Evolutionary conservation across 2,797 vertebrate genomes (phyloP), one percentile per base, ranked within the genome.

Genomic region (Xiphophorus birchmanni): DNA sequence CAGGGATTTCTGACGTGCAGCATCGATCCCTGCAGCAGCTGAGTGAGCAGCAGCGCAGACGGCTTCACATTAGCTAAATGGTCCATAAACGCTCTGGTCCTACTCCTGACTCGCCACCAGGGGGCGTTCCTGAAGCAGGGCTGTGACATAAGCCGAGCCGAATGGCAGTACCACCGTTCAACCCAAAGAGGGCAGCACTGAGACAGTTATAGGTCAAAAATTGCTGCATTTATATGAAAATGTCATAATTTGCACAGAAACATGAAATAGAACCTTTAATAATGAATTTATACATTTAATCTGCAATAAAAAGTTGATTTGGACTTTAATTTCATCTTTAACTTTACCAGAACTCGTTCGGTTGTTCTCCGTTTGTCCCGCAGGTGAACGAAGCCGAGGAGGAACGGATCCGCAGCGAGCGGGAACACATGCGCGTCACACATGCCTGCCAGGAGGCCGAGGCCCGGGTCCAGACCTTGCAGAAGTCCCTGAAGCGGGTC

Each of bases 361-460:
- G 26, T n/a, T 67, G 32, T 21, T 10, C 37, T 10, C 37, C 9
- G 63, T 26, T 13, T 42, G 65, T 69, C 65, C 37, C 26, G 0
- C 88, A 98, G 97, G 98, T 99, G 80, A 99, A 99, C 0, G 97
- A 98, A 84, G 98, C 98, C 0, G 98, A 99, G 86, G 98, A 98
- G 79, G 98, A 99, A 92, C 95, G 98, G 0, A 94, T 98, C 63
- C 96, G 97, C 73, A 98, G 98, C 0, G 98, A 98, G 86, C 88
- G 97, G 76, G 98, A 99, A 84, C 98, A 99, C 88, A 97, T 98
- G 87, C 95, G 97, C 0, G 98, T 98, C 78, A 98, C 98, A 0
- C 95, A 96, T 54, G 96, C 97, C 80, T 99, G 97, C 74, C 98
- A 99, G 90, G 95, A 97, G 75, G 98, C 98, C 0, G 98, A 99